A percentile compares a stretch with the other conserved stretches of the same genome.
Conservation (phyloP, 2,113 vertebrate genomes). For the Danio rerio region GRCz12tu NC_133189.1:26173001-26173500, state of each 20-base stretch:
- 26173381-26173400: constrained; percentile 38
- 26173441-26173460: constrained; percentile 46
- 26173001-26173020: constrained; percentile 68
- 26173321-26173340: constrained; percentile 56
- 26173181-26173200: constrained; percentile 19
- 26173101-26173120: constrained; percentile 35
- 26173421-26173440: constrained; percentile 30
- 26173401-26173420: not conserved
- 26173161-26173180: constrained; percentile 20
- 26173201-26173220: constrained; percentile 9
- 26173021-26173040: constrained; percentile 62
- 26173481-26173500: constrained; percentile 65
- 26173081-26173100: constrained; percentile 49
- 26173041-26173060: constrained; percentile 49
- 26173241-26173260: not conserved
- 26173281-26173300: constrained; percentile 15
- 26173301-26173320: constrained; percentile 31
- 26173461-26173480: constrained; percentile 48
- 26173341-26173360: constrained; percentile 22
- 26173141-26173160: constrained; percentile 6
- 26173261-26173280: constrained; percentile 4
- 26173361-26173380: constrained; percentile 13
- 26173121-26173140: constrained; percentile 52
- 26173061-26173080: constrained; percentile 51
- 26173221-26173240: constrained; percentile 20